phyloP scores from a whole-genome alignment of 2,888 invertebrate genomes.

The Thecophora atra region DNA sequence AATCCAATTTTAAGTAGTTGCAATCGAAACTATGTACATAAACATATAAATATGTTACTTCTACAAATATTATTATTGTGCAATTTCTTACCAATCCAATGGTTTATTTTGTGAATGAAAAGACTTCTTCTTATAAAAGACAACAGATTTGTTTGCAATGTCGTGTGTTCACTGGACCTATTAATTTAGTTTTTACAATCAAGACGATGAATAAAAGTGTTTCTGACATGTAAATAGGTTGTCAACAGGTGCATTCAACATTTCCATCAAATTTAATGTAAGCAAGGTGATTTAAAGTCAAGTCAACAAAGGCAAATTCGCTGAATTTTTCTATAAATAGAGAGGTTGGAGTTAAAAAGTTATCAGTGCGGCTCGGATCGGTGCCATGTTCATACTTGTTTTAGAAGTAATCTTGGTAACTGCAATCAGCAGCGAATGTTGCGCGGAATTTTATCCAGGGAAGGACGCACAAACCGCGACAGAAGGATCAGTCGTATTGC shows the following conservation, averaged over 20 bases:
- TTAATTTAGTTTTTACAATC: background rate
- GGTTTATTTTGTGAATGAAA: background rate
- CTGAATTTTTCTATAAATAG: background rate
- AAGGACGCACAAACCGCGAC: background rate
- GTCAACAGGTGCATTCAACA: constrained; percentile 21
- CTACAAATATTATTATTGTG: background rate
- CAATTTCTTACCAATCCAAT: background rate
- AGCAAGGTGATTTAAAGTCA: background rate
- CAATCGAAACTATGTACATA: too few species aligned
- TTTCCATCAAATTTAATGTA: constrained; percentile 29
- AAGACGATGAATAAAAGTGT: background rate
- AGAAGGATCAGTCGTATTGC: background rate
- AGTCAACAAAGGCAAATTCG: background rate
- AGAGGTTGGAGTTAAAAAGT: background rate
- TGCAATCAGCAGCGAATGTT: background rate
- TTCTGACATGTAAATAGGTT: too few species aligned
- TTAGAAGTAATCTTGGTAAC: background rate
- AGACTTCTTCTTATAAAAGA: background rate
- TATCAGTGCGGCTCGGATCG: background rate
- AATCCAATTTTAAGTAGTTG: background rate
- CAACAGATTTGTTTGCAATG: background rate
- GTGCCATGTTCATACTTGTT: background rate
- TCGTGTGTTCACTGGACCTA: constrained; percentile 7
- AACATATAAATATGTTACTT: too few species aligned
- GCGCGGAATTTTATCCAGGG: background rate